Base-by-base conservation (phyloP, 2,888 invertebrate species). In the Bedellia somnulentella region DNA sequence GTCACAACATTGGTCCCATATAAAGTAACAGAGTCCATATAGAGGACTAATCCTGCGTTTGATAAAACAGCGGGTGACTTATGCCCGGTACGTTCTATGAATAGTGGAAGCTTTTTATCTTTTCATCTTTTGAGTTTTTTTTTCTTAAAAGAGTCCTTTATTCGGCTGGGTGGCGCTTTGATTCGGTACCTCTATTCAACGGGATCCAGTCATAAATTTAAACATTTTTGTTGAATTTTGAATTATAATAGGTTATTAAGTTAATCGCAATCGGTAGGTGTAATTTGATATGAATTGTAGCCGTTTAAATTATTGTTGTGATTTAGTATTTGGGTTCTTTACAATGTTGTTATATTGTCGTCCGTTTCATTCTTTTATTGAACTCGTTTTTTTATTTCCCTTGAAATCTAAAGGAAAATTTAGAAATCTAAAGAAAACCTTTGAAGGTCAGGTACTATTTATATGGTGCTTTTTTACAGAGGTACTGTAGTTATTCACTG, bases 251-350 rank as follows among this genome's bases (percentile, higher is more conserved):
- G 70, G 53, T 54, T 66, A 66, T 70, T 67, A 67, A 61, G 54
- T 62, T 70, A 73, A 71, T 71, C 66, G 66, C 64, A 67, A 68
- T 64, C 59, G 70, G 70, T 70, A 67, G 62, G 60, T 58, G 73
- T 67, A 68, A 73, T 64, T 60, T 68, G 71, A 75, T 71, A 70
- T 51, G 46, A 48, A 51, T 56, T 52, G 44, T 46, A 44, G 44
- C 47, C 46, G 48, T 50, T 47, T 54, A 55, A 57, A 52, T 58
- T 55, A 60, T 59, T 58, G 52, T 55, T 57, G 48, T 61, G 55
- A 59, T 58, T 52, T 47, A 53, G 44, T 38, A 10, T 52, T 48
- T 43, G 36, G 39, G 49, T 52, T 50, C 46, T 42, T 38, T n/a
- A n/a, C n/a, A n/a, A n/a, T n/a, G n/a, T n/a, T n/a, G n/a, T n/a